Evolutionary conservation across 2,888 invertebrate species (phyloP).

Genomic region (Timandra comae): DNA sequence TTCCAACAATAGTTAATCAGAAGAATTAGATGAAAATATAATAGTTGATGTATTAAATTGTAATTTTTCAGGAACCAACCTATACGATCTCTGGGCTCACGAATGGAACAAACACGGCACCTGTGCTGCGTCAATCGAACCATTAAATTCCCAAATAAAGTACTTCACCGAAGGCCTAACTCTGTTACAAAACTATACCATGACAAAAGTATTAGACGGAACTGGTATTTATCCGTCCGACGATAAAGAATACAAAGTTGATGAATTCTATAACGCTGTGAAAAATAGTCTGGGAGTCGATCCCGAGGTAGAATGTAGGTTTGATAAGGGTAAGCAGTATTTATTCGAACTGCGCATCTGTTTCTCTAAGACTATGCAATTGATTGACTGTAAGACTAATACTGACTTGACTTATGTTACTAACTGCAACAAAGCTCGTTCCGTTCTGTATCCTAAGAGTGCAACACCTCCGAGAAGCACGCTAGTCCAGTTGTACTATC

Average conservation of each 20-base stretch:
- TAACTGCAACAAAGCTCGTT: constrained; percentile 17
- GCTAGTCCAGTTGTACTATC: constrained; percentile 73
- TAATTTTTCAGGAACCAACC: constrained; percentile 50
- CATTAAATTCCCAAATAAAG: constrained; percentile 77
- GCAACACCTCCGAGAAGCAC: constrained; percentile 47
- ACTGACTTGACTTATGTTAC: constrained; percentile 6
- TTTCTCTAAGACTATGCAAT: constrained; percentile 78
- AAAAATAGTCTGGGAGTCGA: constrained; percentile 70
- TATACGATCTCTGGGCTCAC: constrained; percentile 82
- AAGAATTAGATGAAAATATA: too few species aligned
- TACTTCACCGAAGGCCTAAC: constrained; percentile 81
- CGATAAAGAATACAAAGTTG: constrained; percentile 13
- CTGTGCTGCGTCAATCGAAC: constrained; percentile 78
- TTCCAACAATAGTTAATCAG: too few species aligned
- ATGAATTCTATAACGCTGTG: constrained; percentile 46
- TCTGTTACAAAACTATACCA: constrained; percentile 77
- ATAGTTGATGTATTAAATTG: neutral
- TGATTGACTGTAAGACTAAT: constrained; percentile 77
- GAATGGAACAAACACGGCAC: constrained; percentile 91
- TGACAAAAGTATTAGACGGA: constrained; percentile 75
- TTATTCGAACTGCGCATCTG: constrained; percentile 84
- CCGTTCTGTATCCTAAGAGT: constrained; percentile 18
- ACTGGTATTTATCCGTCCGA: constrained; percentile 69
- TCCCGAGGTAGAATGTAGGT: constrained; percentile 79
- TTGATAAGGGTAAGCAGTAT: constrained; percentile 75